Evolutionary conservation across 2,888 invertebrate genomes (phyloP), one percentile per base, ranked within the genome.

Genomic region (Clunio marinus): DNA sequence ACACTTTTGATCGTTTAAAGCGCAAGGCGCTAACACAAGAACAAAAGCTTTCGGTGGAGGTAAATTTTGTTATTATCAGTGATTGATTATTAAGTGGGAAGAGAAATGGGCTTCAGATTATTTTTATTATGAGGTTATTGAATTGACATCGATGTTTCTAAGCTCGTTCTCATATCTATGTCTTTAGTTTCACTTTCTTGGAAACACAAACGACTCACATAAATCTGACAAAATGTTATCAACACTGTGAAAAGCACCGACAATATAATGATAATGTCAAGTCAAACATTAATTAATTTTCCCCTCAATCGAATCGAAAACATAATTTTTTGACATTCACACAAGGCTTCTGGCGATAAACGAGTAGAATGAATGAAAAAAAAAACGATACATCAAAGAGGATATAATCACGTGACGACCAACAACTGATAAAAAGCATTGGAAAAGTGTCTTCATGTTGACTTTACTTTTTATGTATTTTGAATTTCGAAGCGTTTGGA

Each of bases 321-420:
- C 35, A 32, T 32, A 32, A 7, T 41, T 41, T 13, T 4, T 41
- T 41, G 13, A 41, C 41, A 41, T 41, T 32, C 35, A 32, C 35
- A 32, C 35, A 13, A 32, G 13, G 35, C 41, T 41, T 41, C 41
- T 13, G 13, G 41, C n/a, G n/a, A n/a, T n/a, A 7, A 32, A 13
- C 35, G 35, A 13, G 35, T 13, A 13, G 3, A 41, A 41, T n/a
- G n/a, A n/a, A n/a, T n/a, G n/a, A n/a, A 41, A 41, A 15, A 22
- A 51, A 3, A 51, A 22, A 15, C 51, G 51, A 57, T 57, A 24
- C 27, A 57, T 57, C 57, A 57, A 57, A 51, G 20, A 51, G 51
- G 51, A 51, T 51, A 27, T 24, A 57, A 57, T 24, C 57, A 57
- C 57, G 57, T 57, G 57, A 57, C 15, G 57, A 8, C 7, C 35